Evolutionary conservation across 2,888 invertebrate genomes (phyloP).

Genomic region (Petrophora chlorosata): DNA sequence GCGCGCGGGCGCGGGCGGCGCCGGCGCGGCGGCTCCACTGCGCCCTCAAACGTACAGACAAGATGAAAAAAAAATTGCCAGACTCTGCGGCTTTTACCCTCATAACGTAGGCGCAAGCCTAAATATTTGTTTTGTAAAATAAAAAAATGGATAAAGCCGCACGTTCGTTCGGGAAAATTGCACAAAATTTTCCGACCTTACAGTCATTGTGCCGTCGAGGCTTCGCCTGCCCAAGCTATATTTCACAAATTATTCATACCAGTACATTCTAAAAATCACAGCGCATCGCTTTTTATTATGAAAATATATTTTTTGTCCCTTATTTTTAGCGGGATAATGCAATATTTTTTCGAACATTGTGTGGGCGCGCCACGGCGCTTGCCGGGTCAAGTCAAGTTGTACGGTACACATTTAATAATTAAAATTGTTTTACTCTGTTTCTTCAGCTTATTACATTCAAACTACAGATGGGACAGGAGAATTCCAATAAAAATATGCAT

Average conservation of each 20-base stretch:
- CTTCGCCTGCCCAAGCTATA: constrained; percentile 24
- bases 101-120: constrained; percentile 70
- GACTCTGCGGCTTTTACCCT: constrained; percentile 52
- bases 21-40: constrained; percentile 56
- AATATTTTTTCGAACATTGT: constrained; percentile 11
- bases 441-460: too few species aligned
- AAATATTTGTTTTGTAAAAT: constrained; percentile 41
- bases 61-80: constrained; percentile 57
- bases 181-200: constrained; percentile 70
- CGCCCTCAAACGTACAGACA: constrained; percentile 58
- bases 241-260: constrained; percentile 15
- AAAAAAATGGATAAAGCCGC: constrained; percentile 46
- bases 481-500: too few species aligned
- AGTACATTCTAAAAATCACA: constrained; percentile 2
- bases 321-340: constrained; percentile 13
- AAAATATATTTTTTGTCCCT: neutral
- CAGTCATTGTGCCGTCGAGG: constrained; percentile 34
- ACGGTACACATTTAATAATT: too few species aligned
- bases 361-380: constrained; percentile 8
- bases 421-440: neutral
- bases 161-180: constrained; percentile 67
- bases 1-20: constrained; percentile 58
- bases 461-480: too few species aligned
- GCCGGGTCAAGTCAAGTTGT: neutral
- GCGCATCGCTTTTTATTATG: constrained; percentile 3